These are phyloP conservation scores for Clavelina lepadiformis DNA, from an alignment of 23 tunicate genomes.

Conservation along the genomic window DNA sequence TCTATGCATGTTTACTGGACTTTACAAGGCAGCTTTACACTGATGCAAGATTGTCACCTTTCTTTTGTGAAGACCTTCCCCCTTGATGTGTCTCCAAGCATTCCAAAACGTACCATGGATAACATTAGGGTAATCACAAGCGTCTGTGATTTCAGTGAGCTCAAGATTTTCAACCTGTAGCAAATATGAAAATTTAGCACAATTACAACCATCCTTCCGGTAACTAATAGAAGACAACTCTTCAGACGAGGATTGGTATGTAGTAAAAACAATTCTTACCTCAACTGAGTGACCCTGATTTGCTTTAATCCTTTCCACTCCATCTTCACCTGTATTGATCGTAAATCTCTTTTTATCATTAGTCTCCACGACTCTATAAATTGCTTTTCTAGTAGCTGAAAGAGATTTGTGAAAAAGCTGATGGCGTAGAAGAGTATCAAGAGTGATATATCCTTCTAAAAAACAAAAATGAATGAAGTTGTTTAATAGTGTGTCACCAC, in stretches of 20 bases:
- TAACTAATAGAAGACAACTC: background rate
- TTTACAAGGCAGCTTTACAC: background rate
- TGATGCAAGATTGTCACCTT: conserved; percentile 15
- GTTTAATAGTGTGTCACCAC: too few relatives aligned
- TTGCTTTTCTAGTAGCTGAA: conserved; percentile 21
- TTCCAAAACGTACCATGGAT: conserved; percentile 67
- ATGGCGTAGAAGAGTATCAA: conserved; percentile 30
- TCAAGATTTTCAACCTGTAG: conserved; percentile 42
- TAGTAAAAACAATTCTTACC: conserved; percentile 8
- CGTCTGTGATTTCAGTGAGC: conserved; percentile 33
- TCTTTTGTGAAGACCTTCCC: conserved; percentile 38
- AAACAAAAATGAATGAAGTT: background rate
- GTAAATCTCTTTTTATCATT: conserved; percentile 64
- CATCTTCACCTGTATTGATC: conserved; percentile 20
- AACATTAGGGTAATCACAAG: conserved; percentile 36
- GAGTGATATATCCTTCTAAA: conserved; percentile 51
- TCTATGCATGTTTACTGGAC: background rate
- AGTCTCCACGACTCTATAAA: conserved; percentile 29
- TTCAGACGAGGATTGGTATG: background rate
- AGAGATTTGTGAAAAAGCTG: conserved; percentile 23
- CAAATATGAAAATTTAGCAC: background rate
- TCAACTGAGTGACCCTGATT: conserved; percentile 71
- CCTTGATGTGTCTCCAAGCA: conserved; percentile 14
- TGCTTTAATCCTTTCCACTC: conserved; percentile 47
- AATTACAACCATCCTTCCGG: background rate